Evolutionary conservation across 2,888 invertebrate genomes (phyloP), one percentile per base, ranked within the genome.

Genomic region (Drosophila multiciliata): DNA sequence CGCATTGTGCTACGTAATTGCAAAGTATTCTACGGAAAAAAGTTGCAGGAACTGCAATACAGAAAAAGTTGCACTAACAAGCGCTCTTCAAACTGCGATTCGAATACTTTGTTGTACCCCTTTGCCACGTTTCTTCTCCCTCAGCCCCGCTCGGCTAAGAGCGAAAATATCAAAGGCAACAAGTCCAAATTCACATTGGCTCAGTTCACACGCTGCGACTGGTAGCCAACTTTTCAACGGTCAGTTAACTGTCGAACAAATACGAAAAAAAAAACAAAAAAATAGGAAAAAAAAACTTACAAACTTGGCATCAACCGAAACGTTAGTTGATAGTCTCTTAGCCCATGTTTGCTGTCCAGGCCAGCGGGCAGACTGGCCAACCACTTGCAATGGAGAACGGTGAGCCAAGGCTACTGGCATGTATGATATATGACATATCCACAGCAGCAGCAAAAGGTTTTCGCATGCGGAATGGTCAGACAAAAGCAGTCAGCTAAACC

Each of bases 131-230:
- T 49, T 40, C 9, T 29, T 29, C 45, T 26, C 33, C 20, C 40
- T n/a, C 20, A 29, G 26, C 49, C 33, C n/a, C 23, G 33, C 33
- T 26, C 17, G 45, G 17, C 54, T 59, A 29, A 60, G 38, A 79
- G 73, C 82, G 68, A 78, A 89, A 85, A 90, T 85, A 85, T 88
- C 90, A 85, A 85, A 87, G 89, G 86, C 89, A 75, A 83, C 66
- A 63, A 68, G 63, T 63, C 66, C 60, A 70, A 69, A 72, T 65
- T 68, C 83, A 60, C 48, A 59, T 69, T 73, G 75, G 71, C 62
- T 69, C 64, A 75, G 84, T 89, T 85, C 85, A 90, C 86, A 86
- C 87, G 84, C 90, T 80, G 87, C 77, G 72, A 66, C 50, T 67
- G 62, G 66, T 55, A 55, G 75, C 64, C 73, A 80, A 66, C 62